Base-by-base conservation (phyloP, 2,888 invertebrate genomes). In the Eupithecia subfuscata region DNA sequence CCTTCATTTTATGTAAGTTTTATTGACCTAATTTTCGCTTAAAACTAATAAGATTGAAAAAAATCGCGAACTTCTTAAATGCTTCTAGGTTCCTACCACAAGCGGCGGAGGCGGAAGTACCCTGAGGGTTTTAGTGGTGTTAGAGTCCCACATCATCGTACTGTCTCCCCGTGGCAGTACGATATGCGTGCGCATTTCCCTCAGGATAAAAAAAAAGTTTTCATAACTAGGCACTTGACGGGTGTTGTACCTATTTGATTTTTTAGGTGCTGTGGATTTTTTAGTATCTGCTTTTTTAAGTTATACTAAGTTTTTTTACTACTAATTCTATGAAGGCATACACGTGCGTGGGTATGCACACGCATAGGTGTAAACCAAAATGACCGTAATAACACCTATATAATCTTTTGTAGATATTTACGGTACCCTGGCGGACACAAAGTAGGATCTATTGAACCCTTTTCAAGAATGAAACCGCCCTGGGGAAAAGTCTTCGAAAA, bases 401-500 rank as follows among this genome's bases (percentile, higher is more conserved):
- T 60, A 60, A 70, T 70, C 34, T 52, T 52, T 52, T 67, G n/a
- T 40, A 52, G 52, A 67, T 52, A 72, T 68, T 68, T 68, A 68
- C 68, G 68, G 43, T 43, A 68, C 43, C 68, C 45, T 25, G 14
- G 68, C 68, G 68, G 43, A 68, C 68, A 68, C 68, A 68, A 75
- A 60, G 65, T 70, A 74, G 68, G 69, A 75, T 68, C 64, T 69
- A 78, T 78, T 74, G 74, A 84, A 86, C 84, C 83, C 84, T 84
- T 87, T 85, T 85, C 83, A 80, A 63, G 77, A 81, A 83, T 83
- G 82, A 82, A 83, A 83, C 83, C 77, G 83, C 82, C 80, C 80
- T 68, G 78, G 82, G 81, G 80, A 82, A 71, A 73, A 80, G 74
- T 77, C 76, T 78, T 79, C 73, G 48, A 82, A 84, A 82, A 82